These are phyloP conservation scores for Rhynchomys soricoides DNA, from an alignment of 2,113 vertebrate species.

Conservation along the genomic window DNA sequence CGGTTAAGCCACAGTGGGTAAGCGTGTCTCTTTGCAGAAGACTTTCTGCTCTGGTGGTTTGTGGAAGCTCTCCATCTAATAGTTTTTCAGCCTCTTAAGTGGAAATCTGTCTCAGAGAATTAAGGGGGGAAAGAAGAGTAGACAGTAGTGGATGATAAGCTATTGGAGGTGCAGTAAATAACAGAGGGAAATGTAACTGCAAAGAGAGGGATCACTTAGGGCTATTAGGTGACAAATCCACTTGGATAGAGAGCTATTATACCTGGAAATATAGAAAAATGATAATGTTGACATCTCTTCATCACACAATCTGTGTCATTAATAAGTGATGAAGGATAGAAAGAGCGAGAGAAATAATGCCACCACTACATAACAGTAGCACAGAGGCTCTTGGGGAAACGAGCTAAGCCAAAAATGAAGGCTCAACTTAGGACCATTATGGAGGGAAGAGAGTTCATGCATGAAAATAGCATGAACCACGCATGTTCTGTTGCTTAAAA, in stretches of 20 bases:
- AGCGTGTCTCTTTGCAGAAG: neutral
- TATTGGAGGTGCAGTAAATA: conserved; percentile 62
- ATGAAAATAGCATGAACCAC: neutral
- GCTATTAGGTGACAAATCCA: conserved; percentile 79
- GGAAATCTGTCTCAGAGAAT: conserved; percentile 74
- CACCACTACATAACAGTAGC: conserved; percentile 77
- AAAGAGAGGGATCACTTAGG: conserved; percentile 73
- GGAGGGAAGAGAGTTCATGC: conserved; percentile 56
- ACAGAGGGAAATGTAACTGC: conserved; percentile 62
- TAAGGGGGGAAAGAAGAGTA: conserved; percentile 58
- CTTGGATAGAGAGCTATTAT: conserved; percentile 68
- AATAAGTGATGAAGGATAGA: conserved; percentile 85
- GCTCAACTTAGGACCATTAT: conserved; percentile 61
- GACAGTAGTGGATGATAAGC: conserved; percentile 61
- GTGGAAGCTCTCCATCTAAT: conserved; percentile 51
- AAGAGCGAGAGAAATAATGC: conserved; percentile 77
- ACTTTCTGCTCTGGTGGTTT: conserved; percentile 35
- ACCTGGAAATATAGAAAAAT: conserved; percentile 83
- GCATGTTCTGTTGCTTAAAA: conserved; percentile 46
- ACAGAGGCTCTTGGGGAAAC: conserved; percentile 78
- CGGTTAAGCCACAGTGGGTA: conserved; percentile 47
- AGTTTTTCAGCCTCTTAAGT: conserved; percentile 65
- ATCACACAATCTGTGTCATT: conserved; percentile 80
- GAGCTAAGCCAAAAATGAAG: conserved; percentile 82
- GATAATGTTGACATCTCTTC: conserved; percentile 82